These are phyloP conservation scores for Neuroterus valhalla DNA, from an alignment of 1,140 invertebrate genomes.

Conservation along the genomic window DNA sequence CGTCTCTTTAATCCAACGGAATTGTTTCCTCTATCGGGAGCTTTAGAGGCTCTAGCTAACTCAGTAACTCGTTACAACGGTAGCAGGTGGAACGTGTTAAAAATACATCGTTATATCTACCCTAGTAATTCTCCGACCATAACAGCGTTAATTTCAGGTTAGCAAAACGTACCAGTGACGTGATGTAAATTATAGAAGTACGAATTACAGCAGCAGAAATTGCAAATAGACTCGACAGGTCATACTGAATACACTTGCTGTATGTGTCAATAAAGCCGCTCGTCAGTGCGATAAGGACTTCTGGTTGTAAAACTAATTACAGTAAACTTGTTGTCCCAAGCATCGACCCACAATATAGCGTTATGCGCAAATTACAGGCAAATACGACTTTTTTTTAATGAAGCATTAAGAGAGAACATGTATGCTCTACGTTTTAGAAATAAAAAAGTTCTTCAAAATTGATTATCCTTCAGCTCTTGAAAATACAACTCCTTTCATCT, in stretches of 20 bases:
- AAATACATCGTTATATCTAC: constrained; percentile 40
- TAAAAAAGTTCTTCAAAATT: no score
- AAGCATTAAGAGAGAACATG: background rate
- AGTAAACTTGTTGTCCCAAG: background rate
- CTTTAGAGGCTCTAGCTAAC: constrained; percentile 18
- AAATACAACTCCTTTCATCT: background rate
- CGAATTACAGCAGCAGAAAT: constrained; percentile 2
- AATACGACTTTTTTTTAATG: background rate
- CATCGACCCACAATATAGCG: background rate
- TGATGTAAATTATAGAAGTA: constrained; percentile 24
- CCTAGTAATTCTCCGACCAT: constrained; percentile 18
- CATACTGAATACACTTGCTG: background rate
- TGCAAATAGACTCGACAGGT: constrained; percentile 4
- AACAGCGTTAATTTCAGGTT: constrained; percentile 31
- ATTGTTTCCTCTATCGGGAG: constrained; percentile 3
- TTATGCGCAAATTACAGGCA: background rate
- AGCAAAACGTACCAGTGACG: constrained; percentile 31
- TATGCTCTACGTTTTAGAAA: no score
- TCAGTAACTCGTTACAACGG: background rate
- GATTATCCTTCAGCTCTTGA: no score
- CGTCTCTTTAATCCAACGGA: background rate
- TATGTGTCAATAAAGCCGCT: constrained; percentile 23
- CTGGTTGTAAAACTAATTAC: background rate
- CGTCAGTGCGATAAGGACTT: background rate
- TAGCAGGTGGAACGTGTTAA: constrained; percentile 30